Percentiles rank a stretch among this genome's conserved stretches.
Conservation (phyloP, 2,797 vertebrate species). For the Sebastes trivittatus region DNA sequence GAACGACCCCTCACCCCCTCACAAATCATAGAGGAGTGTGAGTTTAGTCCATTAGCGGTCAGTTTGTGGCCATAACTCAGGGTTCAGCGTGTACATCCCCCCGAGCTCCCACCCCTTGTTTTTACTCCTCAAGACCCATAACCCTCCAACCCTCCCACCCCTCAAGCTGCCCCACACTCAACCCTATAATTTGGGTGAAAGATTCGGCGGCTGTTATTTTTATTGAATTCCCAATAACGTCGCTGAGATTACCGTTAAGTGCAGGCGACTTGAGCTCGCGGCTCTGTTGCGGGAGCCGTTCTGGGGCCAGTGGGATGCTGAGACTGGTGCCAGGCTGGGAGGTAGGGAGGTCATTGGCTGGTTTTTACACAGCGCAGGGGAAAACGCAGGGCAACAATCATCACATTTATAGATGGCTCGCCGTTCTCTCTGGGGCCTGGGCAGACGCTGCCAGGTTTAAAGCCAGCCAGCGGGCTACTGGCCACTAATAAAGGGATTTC, state of each 20-base stretch:
- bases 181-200: constrained; percentile 77
- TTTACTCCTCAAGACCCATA: constrained; percentile 47
- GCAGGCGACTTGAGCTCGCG: constrained; percentile 46
- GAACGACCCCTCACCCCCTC: constrained; percentile 58
- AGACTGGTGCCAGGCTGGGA: constrained; percentile 56
- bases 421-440: constrained; percentile 27
- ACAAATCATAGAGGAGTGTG: constrained; percentile 70
- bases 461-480: constrained; percentile 68
- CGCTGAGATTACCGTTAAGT: constrained; percentile 68
- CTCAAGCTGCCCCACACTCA: constrained; percentile 48
- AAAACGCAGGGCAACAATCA: constrained; percentile 66
- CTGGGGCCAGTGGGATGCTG: constrained; percentile 60
- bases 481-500: constrained; percentile 69
- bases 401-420: constrained; percentile 68
- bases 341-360: constrained; percentile 59
- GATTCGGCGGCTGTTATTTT: constrained; percentile 75
- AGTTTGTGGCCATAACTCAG: constrained; percentile 57
- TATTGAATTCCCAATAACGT: constrained; percentile 77
- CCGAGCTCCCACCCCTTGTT: constrained; percentile 30
- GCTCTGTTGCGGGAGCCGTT: constrained; percentile 46
- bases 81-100: constrained; percentile 18
- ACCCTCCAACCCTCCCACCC: not conserved
- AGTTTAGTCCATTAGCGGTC: constrained; percentile 71
- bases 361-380: constrained; percentile 47
- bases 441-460: constrained; percentile 57